Conservation (phyloP, 1,140 invertebrate species). For the Drosophila paulistorum region DNA sequence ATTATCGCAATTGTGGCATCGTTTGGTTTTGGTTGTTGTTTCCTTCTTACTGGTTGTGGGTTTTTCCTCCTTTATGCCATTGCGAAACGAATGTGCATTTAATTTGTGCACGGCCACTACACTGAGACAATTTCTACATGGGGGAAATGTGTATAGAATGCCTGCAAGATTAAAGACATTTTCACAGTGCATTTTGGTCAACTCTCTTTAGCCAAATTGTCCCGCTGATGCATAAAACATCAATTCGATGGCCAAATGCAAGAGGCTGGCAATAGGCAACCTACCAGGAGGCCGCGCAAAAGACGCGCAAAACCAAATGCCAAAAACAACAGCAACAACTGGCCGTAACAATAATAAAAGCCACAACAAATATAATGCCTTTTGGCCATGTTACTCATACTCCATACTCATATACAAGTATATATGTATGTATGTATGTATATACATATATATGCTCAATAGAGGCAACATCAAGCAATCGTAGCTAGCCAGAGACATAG, state of each 20-base stretch:
- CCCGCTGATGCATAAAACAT: conserved; percentile 76
- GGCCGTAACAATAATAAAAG: conserved; percentile 56
- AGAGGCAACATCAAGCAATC: conserved; percentile 34
- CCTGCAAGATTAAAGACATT: neutral
- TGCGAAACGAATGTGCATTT: conserved; percentile 68
- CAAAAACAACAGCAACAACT: conserved; percentile 43
- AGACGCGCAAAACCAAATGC: conserved; percentile 70
- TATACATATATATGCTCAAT: neutral
- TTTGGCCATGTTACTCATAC: conserved; percentile 68
- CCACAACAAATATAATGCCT: conserved; percentile 69
- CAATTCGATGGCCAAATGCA: conserved; percentile 60
- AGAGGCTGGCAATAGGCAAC: conserved; percentile 38
- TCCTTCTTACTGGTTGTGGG: conserved; percentile 32
- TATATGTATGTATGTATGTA: neutral
- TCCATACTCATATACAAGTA: conserved; percentile 19
- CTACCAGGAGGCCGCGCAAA: conserved; percentile 32
- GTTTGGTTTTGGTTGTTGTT: conserved; percentile 51
- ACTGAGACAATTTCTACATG: conserved; percentile 31
- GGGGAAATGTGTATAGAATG: neutral
- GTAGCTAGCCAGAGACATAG: conserved; percentile 13
- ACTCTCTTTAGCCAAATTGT: conserved; percentile 41
- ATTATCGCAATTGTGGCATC: conserved; percentile 82
- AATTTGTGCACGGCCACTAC: conserved; percentile 59
- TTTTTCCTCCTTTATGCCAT: conserved; percentile 52
- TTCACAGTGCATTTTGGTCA: conserved; percentile 4